Conservation (phyloP, 2,797 vertebrate genomes). For the Sternotherus odoratus region DNA sequence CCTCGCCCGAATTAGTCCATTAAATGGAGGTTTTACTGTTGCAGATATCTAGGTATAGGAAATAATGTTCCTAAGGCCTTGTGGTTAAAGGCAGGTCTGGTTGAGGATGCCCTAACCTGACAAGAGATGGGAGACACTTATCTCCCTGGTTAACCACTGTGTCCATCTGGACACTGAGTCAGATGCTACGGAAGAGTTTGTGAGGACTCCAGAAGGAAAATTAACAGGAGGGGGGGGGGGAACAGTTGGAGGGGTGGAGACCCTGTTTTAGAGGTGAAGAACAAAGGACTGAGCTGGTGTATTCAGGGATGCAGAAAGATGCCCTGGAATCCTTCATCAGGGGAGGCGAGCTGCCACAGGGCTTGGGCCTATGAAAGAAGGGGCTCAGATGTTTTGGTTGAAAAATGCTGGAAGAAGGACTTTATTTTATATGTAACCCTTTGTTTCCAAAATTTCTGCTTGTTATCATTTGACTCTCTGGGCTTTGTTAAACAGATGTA, state of each 20-base stretch:
- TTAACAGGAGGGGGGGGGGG: not conserved
- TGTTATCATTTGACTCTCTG: too few relatives aligned
- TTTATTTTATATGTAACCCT: not conserved
- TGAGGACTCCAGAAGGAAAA: not conserved
- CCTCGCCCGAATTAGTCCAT: too few relatives aligned
- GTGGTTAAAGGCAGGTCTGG: not conserved
- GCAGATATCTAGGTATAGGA: not conserved
- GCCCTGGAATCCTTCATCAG: not conserved
- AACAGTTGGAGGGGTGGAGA: not conserved
- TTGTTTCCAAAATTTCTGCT: too few relatives aligned
- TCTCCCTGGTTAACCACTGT: not conserved
- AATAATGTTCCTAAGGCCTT: not conserved
- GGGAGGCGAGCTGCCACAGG: not conserved
- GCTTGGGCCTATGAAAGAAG: not conserved
- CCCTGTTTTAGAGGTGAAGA: not conserved
- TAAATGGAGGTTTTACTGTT: too few relatives aligned
- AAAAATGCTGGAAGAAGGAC: not conserved
- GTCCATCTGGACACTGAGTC: not conserved
- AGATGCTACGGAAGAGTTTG: not conserved
- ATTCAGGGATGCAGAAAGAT: not conserved
- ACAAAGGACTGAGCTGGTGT: not conserved
- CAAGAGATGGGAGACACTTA: not conserved
- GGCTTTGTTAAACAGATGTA: not conserved
- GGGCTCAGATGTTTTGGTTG: not conserved
- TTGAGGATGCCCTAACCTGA: not conserved